Base-by-base conservation (phyloP, 2,113 vertebrate species). In the Turnix velox region DNA sequence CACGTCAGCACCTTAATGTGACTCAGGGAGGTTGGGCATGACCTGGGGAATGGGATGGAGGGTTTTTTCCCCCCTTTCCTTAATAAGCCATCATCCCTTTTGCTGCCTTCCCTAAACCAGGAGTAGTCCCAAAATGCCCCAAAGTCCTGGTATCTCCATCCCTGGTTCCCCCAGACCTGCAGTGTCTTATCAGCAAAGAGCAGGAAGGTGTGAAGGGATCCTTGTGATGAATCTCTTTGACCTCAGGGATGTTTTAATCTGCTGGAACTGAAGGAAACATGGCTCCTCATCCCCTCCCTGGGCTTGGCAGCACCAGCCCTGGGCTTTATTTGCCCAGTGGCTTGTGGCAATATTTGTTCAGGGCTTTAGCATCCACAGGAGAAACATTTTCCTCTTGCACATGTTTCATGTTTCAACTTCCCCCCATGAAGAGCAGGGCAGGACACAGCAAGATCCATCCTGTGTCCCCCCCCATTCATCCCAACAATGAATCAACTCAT, bases 81-180 rank as follows among this genome's bases (percentile, higher is more conserved):
- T 23, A 14, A 42, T n/a, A n/a, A 2, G 18, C 25, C 43, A 2
- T 12, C 5, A 0, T 7, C 77, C 0, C n/a, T n/a, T n/a, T n/a
- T n/a, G n/a, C n/a, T n/a, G n/a, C n/a, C n/a, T n/a, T n/a, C n/a
- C n/a, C n/a, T n/a, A n/a, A n/a, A n/a, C n/a, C n/a, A n/a, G n/a
- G n/a, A n/a, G n/a, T n/a, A n/a, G n/a, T n/a, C n/a, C n/a, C n/a
- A n/a, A n/a, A n/a, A n/a, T n/a, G n/a, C n/a, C n/a, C n/a, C n/a
- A n/a, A n/a, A n/a, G n/a, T n/a, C n/a, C n/a, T n/a, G n/a, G n/a
- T n/a, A n/a, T n/a, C 1, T 31, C 46, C 35, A 27, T 1, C 40
- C 4, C 69, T 6, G 57, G 33, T 61, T 48, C 31, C 30, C 52
- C 8, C 0, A 0, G 9, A 0, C 1, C 10, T 33, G 43, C 1